phyloP scores from a whole-genome alignment of 2,113 vertebrate genomes.

The Dicaeum eximium region DNA sequence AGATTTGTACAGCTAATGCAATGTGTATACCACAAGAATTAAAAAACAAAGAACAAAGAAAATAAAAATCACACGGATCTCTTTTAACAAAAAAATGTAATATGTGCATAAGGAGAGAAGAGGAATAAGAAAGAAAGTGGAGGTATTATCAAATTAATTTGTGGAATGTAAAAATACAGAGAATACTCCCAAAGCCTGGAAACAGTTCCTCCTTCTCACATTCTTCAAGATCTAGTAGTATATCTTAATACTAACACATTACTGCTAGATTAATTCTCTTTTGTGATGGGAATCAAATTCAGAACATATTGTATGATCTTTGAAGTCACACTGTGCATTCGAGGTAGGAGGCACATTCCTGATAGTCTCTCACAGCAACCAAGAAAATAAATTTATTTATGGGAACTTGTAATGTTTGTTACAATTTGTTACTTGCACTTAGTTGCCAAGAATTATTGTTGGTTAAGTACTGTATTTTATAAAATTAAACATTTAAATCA shows the following conservation, averaged over 20 bases:
- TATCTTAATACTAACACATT: background rate
- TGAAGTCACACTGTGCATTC: background rate
- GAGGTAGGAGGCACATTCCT: background rate
- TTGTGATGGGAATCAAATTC: background rate
- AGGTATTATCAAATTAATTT: background rate
- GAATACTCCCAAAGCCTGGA: background rate
- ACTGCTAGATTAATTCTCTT: background rate
- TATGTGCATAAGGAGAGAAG: accelerated
- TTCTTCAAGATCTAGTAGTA: background rate
- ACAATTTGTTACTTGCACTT: background rate
- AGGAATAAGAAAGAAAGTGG: background rate
- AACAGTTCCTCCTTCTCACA: background rate
- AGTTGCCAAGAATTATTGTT: background rate
- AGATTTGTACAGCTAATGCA: background rate
- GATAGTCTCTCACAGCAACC: background rate
- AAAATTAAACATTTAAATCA: background rate
- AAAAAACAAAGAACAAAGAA: background rate
- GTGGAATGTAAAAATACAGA: background rate
- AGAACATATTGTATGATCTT: background rate
- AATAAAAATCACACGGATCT: background rate
- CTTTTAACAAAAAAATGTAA: background rate
- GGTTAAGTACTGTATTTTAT: background rate
- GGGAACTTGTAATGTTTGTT: background rate
- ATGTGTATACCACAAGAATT: accelerated
- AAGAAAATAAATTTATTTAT: background rate